Percentiles rank a stretch among this genome's conserved stretches.
Evolutionary conservation across 92 coral and sea anemone genomes (phyloP).

Genomic region (Muricea muricata): DNA sequence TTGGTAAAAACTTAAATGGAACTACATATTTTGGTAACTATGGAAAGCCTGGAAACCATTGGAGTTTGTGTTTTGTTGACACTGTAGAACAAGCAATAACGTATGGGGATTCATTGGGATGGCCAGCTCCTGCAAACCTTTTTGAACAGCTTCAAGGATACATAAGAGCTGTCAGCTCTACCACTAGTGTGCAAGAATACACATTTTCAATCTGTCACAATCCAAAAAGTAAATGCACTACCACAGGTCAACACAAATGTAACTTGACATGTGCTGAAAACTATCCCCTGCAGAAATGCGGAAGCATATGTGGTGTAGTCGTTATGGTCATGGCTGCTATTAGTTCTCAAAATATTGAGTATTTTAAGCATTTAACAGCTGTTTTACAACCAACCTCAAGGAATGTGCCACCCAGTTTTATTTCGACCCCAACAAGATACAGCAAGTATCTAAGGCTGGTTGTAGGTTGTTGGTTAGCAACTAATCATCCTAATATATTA

Average conservation of each 20-base stretch:
- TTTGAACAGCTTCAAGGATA: neutral
- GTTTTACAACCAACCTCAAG: no score
- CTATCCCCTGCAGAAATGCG: conserved; percentile 46
- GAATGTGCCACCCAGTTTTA: no score
- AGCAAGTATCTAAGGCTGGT: no score
- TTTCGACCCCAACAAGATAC: no score
- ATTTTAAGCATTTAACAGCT: no score
- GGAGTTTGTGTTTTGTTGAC: neutral
- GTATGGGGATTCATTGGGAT: neutral
- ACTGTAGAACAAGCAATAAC: neutral
- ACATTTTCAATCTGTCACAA: neutral
- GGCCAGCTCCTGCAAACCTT: neutral
- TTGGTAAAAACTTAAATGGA: no score
- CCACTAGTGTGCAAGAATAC: neutral
- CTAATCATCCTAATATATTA: no score
- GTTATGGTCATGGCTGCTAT: no score
- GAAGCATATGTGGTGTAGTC: no score
- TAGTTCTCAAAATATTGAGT: no score
- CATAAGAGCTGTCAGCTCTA: neutral
- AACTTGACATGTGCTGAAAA: neutral
- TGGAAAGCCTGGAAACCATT: neutral
- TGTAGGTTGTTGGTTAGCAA: no score
- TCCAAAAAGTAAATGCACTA: neutral
- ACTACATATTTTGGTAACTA: neutral
- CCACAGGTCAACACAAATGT: neutral